phyloP scores from a whole-genome alignment of 2,113 vertebrate genomes.

The Parotia lawesii region DNA sequence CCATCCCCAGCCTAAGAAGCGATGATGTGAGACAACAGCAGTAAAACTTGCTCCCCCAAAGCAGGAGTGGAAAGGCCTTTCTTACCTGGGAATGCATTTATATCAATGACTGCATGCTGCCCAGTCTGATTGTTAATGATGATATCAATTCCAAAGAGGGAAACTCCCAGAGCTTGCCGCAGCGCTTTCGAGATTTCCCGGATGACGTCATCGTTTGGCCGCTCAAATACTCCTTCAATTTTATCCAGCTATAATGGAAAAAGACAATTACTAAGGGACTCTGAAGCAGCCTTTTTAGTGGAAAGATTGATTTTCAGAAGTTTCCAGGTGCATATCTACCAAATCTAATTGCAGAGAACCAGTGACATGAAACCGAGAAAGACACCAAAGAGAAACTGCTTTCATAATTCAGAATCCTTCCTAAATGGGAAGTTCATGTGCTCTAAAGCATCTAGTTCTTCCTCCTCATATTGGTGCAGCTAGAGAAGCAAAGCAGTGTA shows the following conservation, averaged over 20 bases:
- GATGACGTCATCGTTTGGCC: constrained; percentile 91
- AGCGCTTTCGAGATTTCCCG: constrained; percentile 85
- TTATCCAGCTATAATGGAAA: constrained; percentile 83
- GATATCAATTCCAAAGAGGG: constrained; percentile 94
- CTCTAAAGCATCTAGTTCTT: not conserved
- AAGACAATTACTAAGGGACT: not conserved
- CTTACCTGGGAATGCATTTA: constrained; percentile 98
- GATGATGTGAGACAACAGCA: not conserved
- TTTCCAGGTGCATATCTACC: not conserved
- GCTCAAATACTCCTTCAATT: constrained; percentile 91
- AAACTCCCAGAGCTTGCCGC: constrained; percentile 87
- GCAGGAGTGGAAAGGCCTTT: not conserved
- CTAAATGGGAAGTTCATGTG: not conserved
- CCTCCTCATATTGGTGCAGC: not conserved
- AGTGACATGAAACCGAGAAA: constrained; percentile 10
- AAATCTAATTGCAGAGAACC: constrained; percentile 14
- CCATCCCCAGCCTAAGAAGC: not conserved
- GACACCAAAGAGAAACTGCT: constrained; percentile 1
- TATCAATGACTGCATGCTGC: constrained; percentile 94
- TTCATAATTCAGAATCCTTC: not conserved
- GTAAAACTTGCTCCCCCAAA: not conserved
- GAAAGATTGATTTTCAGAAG: constrained; percentile 31
- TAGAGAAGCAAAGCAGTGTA: not conserved
- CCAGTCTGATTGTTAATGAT: constrained; percentile 98
- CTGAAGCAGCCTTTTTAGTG: not conserved